phyloP scores from a whole-genome alignment of 2,797 vertebrate genomes.

The Zenarchopterus dispar region DNA sequence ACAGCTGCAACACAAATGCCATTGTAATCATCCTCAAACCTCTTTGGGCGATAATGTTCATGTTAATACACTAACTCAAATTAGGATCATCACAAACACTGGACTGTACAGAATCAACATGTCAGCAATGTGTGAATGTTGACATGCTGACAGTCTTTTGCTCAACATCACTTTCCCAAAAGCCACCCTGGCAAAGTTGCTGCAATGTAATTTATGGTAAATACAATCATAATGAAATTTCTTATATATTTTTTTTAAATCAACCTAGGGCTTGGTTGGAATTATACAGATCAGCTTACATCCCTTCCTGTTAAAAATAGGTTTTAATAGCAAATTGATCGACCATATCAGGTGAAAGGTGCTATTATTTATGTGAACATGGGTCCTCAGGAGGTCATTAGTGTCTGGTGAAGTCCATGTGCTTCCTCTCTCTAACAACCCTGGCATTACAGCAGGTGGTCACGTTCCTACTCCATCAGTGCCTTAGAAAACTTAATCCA shows the following conservation, averaged over 20 bases:
- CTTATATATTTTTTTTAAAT: constrained; percentile 1
- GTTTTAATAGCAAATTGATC: too few species aligned
- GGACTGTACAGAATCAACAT: constrained; percentile 1
- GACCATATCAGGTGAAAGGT: background rate
- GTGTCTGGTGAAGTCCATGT: constrained; percentile 38
- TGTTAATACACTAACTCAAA: constrained; percentile 2
- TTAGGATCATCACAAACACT: background rate
- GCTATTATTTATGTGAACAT: constrained; percentile 36
- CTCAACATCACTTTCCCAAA: background rate
- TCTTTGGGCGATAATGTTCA: background rate
- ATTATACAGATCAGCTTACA: background rate
- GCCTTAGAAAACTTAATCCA: constrained; percentile 16
- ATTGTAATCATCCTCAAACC: too few species aligned
- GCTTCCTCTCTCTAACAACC: constrained; percentile 34
- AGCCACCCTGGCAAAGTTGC: background rate
- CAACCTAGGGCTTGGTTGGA: background rate
- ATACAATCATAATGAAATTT: background rate
- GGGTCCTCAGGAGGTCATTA: constrained; percentile 65
- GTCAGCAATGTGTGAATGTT: background rate
- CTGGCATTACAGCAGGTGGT: constrained; percentile 32
- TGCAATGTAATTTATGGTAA: background rate
- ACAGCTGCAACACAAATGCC: too few species aligned
- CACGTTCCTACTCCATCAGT: constrained; percentile 13
- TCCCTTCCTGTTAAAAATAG: background rate
- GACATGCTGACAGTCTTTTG: background rate